Percentiles rank a stretch among this genome's conserved stretches.
Evolutionary conservation across 2,797 vertebrate species (phyloP).

Genomic region (Amniataba percoides): DNA sequence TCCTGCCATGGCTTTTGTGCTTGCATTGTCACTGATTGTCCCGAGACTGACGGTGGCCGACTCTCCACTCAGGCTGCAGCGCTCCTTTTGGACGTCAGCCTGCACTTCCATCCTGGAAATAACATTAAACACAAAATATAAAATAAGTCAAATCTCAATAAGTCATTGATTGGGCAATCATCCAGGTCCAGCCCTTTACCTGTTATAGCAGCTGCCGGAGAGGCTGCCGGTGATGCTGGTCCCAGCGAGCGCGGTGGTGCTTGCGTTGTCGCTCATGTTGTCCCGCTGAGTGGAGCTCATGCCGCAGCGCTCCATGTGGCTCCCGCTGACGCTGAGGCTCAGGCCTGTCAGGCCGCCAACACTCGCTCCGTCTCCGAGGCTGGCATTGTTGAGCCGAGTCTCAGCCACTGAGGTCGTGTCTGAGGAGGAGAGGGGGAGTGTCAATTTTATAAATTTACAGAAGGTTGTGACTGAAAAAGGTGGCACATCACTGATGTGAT

Average conservation of each 20-base stretch:
- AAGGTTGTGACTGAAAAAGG: background rate
- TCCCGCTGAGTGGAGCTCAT: slow-evolving; percentile 92
- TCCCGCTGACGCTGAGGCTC: slow-evolving; percentile 96
- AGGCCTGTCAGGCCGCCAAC: slow-evolving; percentile 94
- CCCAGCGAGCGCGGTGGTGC: slow-evolving; percentile 96
- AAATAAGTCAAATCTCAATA: background rate
- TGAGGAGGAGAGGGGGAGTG: slow-evolving; percentile 49
- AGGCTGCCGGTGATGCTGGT: slow-evolving; percentile 96
- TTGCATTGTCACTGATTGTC: slow-evolving; percentile 96
- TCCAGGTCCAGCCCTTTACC: slow-evolving; percentile 78
- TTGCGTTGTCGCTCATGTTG: slow-evolving; percentile 97
- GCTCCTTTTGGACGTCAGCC: slow-evolving; percentile 97
- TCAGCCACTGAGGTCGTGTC: slow-evolving; percentile 96
- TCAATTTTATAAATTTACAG: background rate
- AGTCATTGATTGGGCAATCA: background rate
- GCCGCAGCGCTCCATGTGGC: slow-evolving; percentile 94
- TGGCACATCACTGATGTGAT: too few relatives aligned
- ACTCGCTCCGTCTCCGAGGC: slow-evolving; percentile 93
- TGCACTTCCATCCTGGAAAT: slow-evolving; percentile 94
- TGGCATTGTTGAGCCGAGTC: slow-evolving; percentile 96
- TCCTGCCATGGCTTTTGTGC: slow-evolving; percentile 98
- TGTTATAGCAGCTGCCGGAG: slow-evolving; percentile 96
- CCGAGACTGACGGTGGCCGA: slow-evolving; percentile 97
- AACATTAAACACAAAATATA: background rate
- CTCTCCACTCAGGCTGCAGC: slow-evolving; percentile 96